Percentiles rank a stretch among this genome's conserved stretches.
These are phyloP conservation scores for Typhlomys cinereus DNA, from an alignment of 2,113 vertebrate species.

Conservation along the genomic window DNA sequence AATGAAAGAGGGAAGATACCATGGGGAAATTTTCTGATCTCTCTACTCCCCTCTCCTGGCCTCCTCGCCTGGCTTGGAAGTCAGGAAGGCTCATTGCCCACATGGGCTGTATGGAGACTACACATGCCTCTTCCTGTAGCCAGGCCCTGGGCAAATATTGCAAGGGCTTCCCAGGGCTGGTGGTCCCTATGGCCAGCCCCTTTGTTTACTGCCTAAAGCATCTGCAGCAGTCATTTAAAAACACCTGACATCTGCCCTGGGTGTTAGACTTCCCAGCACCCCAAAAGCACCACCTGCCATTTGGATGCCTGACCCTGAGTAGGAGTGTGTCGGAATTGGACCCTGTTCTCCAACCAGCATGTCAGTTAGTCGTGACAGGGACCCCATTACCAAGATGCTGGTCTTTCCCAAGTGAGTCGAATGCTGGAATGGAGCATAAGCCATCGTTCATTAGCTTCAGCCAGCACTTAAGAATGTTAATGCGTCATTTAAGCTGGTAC, in stretches of 20 bases:
- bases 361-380: background rate
- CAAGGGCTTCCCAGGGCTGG: accelerated
- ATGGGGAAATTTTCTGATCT: background rate
- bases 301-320: background rate
- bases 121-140: background rate
- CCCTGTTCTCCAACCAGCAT: background rate
- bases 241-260: background rate
- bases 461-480: background rate
- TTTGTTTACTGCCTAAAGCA: background rate
- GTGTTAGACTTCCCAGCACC: background rate
- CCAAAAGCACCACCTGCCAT: accelerated
- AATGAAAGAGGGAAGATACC: background rate
- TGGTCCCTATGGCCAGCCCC: accelerated
- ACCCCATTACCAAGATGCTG: background rate
- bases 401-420: no score
- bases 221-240: background rate
- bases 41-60: background rate
- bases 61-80: background rate
- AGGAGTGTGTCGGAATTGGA: background rate
- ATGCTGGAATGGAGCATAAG: accelerated
- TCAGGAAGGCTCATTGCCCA: background rate
- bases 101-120: accelerated
- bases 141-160: background rate
- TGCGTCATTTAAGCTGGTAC: background rate
- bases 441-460: background rate